Evolutionary conservation across 2,113 vertebrate species (phyloP), one percentile per base, ranked within the genome.

Genomic region (Campylomormyrus numenius): DNA sequence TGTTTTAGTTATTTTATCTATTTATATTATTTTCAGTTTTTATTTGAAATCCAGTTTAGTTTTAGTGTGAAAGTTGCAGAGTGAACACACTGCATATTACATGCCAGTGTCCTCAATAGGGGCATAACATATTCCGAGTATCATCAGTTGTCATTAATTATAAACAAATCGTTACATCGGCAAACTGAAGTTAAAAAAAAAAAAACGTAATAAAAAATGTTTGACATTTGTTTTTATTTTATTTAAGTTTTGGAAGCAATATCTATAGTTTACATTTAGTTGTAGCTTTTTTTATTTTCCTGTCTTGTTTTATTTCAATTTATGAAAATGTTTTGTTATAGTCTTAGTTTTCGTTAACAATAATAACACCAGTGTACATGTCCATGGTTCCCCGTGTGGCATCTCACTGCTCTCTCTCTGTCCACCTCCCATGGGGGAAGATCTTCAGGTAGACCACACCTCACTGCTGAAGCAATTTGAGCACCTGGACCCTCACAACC

Each of bases 401-500:
- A 24, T 45, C 31, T 87, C 21, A 42, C 39, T 83, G 39, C 19
- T 66, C 8, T 52, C 2, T 21, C 27, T 19, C 19, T n/a, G 3
- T 24, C 48, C 45, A 24, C 21, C 31, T 49, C 17, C 80, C 85
- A 77, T 21, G 42, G 62, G 7, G 45, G 17, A 92, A 98, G 97
- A 96, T 89, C 93, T 97, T 10, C 97, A 98, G 94, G 94, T 98
- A 92, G 97, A 98, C 91, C 97, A 98, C 66, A 89, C 95, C 80
- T 95, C 94, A 17, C 95, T 98, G 89, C 95, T 98, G 88, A 98
- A 97, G 95, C 98, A 98, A 93, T 98, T 98, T 92, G 97, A 98
- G 92, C 98, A 98, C 91, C 95, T 98, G 94, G 98, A 98, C 92
- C 96, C 97, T 2, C 97, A 98, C 94, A 98, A 98, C 91, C 97